Conservation (phyloP, 2,888 invertebrate species). For the Tipula confusa region DNA sequence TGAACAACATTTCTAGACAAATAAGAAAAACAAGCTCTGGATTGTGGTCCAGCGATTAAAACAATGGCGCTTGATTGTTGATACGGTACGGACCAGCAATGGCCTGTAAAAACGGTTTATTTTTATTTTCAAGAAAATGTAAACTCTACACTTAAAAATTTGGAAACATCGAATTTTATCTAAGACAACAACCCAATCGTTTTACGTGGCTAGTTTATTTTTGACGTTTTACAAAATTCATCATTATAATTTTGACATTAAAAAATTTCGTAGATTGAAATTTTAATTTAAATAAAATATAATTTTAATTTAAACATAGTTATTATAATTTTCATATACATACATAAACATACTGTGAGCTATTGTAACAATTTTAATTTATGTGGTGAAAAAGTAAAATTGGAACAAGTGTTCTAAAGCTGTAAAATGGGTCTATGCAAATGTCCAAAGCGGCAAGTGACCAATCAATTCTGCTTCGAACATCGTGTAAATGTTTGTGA, state of each 20-base stretch:
- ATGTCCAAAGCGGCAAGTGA: constrained; percentile 94
- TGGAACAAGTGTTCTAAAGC: neutral
- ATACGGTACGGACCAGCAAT: no score
- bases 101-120: no score
- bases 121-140: no score
- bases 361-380: neutral
- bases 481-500: constrained; percentile 99
- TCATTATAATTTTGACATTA: neutral
- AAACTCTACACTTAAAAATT: no score
- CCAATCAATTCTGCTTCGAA: constrained; percentile 98
- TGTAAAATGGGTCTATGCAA: constrained; percentile 91
- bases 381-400: neutral
- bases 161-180: constrained; percentile 21
- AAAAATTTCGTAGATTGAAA: neutral
- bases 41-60: no score
- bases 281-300: neutral
- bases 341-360: no score
- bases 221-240: neutral
- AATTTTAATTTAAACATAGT: neutral
- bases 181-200: neutral
- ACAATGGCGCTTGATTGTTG: no score
- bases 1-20: no score
- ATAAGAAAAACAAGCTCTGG: no score
- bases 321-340: neutral
- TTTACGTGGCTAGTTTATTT: constrained; percentile 20